Evolutionary conservation across 2,888 invertebrate species (phyloP).

Genomic region (Gonocerus acuteangulatus): DNA sequence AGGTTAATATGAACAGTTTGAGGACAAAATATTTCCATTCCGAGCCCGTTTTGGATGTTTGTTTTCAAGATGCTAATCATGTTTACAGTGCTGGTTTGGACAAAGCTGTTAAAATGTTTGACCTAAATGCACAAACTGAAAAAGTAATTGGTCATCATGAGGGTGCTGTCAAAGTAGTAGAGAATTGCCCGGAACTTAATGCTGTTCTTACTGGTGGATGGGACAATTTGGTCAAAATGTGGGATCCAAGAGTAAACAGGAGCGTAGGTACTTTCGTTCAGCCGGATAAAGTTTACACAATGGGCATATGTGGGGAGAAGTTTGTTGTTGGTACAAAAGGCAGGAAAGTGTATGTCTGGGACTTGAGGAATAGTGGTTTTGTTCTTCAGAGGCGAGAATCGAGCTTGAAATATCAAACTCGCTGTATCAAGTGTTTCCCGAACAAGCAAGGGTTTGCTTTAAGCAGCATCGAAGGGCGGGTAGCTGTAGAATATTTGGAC

Average conservation of each 20-base stretch:
- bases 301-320: slow-evolving; percentile 91
- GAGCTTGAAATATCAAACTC: slow-evolving; percentile 93
- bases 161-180: slow-evolving; percentile 80
- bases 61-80: slow-evolving; percentile 89
- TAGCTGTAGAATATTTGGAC: slow-evolving; percentile 96
- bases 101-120: slow-evolving; percentile 81
- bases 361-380: slow-evolving; percentile 87
- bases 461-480: slow-evolving; percentile 94
- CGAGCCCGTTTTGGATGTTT: slow-evolving; percentile 81
- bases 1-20: slow-evolving; percentile 78
- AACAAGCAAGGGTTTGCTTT: slow-evolving; percentile 82
- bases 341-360: slow-evolving; percentile 93
- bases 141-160: slow-evolving; percentile 79
- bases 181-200: slow-evolving; percentile 81
- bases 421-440: slow-evolving; percentile 81
- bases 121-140: slow-evolving; percentile 52
- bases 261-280: slow-evolving; percentile 79
- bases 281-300: slow-evolving; percentile 81
- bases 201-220: slow-evolving; percentile 91
- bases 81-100: slow-evolving; percentile 92
- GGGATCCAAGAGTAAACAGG: slow-evolving; percentile 82
- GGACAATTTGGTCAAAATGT: slow-evolving; percentile 91
- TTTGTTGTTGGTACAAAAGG: slow-evolving; percentile 94
- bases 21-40: slow-evolving; percentile 83
- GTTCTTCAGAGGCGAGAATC: slow-evolving; percentile 92